phyloP scores from a whole-genome alignment of 2,113 vertebrate genomes.

The Hippoglossus stenolepis region DNA sequence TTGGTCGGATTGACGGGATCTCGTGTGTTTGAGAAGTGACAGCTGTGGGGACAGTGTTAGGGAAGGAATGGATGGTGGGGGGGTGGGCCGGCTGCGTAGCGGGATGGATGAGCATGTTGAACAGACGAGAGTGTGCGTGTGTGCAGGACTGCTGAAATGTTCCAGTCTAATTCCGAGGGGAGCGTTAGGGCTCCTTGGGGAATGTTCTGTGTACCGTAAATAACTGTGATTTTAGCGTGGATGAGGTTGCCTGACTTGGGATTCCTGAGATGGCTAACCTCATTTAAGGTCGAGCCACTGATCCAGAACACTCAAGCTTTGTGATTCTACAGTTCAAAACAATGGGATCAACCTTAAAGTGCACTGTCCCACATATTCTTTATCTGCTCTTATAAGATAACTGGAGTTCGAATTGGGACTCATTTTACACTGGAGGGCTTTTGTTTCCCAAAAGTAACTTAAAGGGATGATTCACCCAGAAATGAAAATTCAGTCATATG shows the following conservation, averaged over 20 bases:
- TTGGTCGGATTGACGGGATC: no score
- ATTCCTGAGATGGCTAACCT: slow-evolving; percentile 38
- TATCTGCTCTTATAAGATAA: neutral
- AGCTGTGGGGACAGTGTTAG: slow-evolving; percentile 35
- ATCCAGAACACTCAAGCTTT: neutral
- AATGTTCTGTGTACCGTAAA: slow-evolving; percentile 56
- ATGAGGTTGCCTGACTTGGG: slow-evolving; percentile 28
- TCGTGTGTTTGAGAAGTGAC: slow-evolving; percentile 20
- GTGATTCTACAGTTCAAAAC: neutral
- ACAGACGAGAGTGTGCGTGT: slow-evolving; percentile 1
- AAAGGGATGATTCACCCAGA: no score
- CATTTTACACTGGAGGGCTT: no score
- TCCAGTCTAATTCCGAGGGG: slow-evolving; percentile 47
- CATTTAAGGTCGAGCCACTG: neutral
- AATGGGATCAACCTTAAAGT: neutral
- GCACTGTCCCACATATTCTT: neutral
- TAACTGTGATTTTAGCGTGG: slow-evolving; percentile 26
- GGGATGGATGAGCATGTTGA: slow-evolving; percentile 18
- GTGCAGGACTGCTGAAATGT: slow-evolving; percentile 28
- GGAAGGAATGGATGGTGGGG: neutral
- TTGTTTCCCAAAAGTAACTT: neutral
- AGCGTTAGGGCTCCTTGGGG: slow-evolving; percentile 39
- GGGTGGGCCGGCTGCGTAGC: neutral
- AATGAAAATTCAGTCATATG: no score
- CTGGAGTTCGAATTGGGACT: no score